Percentiles rank a stretch among this genome's conserved stretches.
Conservation (phyloP, 1,140 invertebrate species). For the Heliothis virescens region DNA sequence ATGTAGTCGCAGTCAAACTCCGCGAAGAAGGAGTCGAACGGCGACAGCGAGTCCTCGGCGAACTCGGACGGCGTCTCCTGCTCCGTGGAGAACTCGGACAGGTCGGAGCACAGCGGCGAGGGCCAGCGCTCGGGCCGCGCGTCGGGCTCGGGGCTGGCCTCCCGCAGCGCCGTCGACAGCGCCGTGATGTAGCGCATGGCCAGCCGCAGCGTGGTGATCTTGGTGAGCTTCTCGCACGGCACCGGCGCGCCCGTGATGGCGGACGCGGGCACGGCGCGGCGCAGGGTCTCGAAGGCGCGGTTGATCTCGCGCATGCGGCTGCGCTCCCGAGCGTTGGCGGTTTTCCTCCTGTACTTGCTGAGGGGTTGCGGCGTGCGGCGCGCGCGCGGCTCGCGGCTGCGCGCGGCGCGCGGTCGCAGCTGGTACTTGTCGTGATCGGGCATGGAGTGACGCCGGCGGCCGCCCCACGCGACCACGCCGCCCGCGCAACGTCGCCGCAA, state of each 20-base stretch:
- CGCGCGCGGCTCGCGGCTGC: constrained; percentile 74
- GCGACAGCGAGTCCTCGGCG: constrained; percentile 82
- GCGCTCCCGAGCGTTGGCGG: constrained; percentile 95
- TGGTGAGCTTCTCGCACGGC: constrained; percentile 92
- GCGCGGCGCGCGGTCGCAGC: constrained; percentile 82
- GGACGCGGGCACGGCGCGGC: constrained; percentile 90
- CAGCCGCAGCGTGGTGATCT: constrained; percentile 94
- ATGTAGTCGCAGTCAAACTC: constrained; percentile 83
- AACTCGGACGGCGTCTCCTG: constrained; percentile 77
- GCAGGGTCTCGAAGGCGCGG: constrained; percentile 93
- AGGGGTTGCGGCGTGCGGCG: constrained; percentile 89
- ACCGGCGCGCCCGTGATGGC: constrained; percentile 82
- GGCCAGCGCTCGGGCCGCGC: constrained; percentile 74
- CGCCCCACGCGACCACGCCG: constrained; percentile 69
- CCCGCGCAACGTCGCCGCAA: constrained; percentile 74
- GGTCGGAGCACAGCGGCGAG: constrained; percentile 79
- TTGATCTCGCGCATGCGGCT: constrained; percentile 96
- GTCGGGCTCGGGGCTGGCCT: constrained; percentile 62
- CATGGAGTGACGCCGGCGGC: constrained; percentile 74
- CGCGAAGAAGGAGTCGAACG: constrained; percentile 84
- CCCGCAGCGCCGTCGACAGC: constrained; percentile 80
- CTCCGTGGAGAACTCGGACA: constrained; percentile 79
- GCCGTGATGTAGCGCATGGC: constrained; percentile 95
- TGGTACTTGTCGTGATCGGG: constrained; percentile 85
- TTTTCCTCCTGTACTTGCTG: constrained; percentile 95